Conservation (phyloP, 1,140 invertebrate species). For the Solen grandis region DNA sequence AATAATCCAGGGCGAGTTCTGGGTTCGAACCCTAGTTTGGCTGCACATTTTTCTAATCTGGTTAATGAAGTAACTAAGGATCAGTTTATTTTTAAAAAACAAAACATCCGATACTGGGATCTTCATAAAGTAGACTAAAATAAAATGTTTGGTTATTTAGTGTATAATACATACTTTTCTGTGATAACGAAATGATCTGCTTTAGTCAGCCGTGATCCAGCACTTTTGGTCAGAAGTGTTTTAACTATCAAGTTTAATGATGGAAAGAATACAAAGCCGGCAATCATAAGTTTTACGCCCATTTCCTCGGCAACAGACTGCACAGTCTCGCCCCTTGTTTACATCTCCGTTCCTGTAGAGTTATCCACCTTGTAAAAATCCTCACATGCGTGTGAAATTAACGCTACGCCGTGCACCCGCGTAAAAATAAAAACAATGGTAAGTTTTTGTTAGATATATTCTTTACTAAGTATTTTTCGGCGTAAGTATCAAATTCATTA, state of each 20-base stretch:
- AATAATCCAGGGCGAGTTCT: background rate
- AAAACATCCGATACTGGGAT: background rate
- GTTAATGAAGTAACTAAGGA: background rate
- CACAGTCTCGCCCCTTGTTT: constrained; percentile 33
- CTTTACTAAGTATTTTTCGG: too few relatives aligned
- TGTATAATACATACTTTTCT: constrained; percentile 45
- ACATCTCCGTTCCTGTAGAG: too few relatives aligned
- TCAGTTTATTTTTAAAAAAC: constrained; percentile 3
- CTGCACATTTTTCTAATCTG: background rate
- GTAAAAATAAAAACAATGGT: too few relatives aligned
- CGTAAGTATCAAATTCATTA: too few relatives aligned
- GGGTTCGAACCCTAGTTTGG: background rate
- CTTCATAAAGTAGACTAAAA: background rate
- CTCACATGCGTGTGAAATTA: too few relatives aligned
- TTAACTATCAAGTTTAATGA: constrained; percentile 25
- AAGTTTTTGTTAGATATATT: too few relatives aligned
- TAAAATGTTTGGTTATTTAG: background rate
- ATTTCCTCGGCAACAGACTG: too few relatives aligned
- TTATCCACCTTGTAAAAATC: too few relatives aligned
- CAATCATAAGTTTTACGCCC: too few relatives aligned
- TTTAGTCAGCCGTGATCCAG: constrained; percentile 18
- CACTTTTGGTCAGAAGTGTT: constrained; percentile 7
- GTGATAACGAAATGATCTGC: constrained; percentile 43
- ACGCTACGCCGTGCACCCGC: too few relatives aligned
- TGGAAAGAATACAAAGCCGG: constrained; percentile 49